Evolutionary conservation across 2,888 invertebrate genomes (phyloP), one percentile per base, ranked within the genome.

Genomic region (Carabus problematicus): DNA sequence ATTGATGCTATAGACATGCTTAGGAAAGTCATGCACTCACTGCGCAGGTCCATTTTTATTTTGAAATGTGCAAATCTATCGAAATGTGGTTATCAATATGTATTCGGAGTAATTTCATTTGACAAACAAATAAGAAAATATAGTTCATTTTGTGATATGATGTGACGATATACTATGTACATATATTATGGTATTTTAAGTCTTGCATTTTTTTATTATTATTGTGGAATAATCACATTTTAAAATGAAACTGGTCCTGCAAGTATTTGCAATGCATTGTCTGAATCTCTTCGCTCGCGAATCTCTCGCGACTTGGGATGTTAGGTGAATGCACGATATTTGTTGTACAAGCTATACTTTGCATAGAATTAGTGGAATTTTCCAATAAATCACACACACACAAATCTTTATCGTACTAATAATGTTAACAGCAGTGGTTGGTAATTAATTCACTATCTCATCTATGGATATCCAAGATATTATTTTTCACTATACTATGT

Each of bases 281-380:
- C 40, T 11, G 39, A 52, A 29, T 29, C 29, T 29, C 29, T 29
- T 29, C 6, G 29, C 29, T 29, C 29, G 29, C 6, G 29, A 29
- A 29, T 29, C 29, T 29, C 29, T 29, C 29, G 29, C 29, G 29
- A 29, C 29, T 3, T 29, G 29, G 29, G 29, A 29, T 29, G 29
- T 29, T 14, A 9, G 52, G 52, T 9, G 52, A 56, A 59, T 59
- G 59, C 59, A 59, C 60, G 45, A 39, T 60, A 52, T 52, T 49
- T 77, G 75, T 74, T 77, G 77, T 91, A 91, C 91, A 91, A 91
- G 89, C 92, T 92, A 92, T 92, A 92, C 92, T 92, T 92, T 92
- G 92, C 92, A 92, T 92, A 91, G 90, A 91, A 91, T 89, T 91
- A 91, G 91, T 91, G 91, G 88, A 89, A 88, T 91, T 91, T 91